These are phyloP conservation scores for Anas platyrhynchos DNA, from an alignment of 2,113 vertebrate genomes.

Conservation along the genomic window DNA sequence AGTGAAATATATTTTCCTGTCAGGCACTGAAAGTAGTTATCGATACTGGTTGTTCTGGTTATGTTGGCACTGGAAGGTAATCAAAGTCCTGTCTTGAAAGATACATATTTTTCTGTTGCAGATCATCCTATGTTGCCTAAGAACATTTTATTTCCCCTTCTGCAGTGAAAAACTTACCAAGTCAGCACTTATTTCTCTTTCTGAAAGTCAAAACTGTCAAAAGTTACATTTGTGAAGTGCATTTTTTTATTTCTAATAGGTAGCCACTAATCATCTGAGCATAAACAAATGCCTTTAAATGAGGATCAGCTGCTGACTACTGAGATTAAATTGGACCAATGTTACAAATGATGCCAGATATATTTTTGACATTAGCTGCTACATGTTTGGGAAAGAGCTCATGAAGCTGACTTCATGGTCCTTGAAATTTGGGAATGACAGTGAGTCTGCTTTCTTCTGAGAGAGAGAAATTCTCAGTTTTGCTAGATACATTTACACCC, in stretches of 20 bases:
- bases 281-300: neutral
- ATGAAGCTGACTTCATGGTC: neutral
- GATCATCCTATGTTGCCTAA: neutral
- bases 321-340: neutral
- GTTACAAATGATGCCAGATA: neutral
- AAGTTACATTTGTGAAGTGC: neutral
- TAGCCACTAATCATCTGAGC: neutral
- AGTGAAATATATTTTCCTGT: neutral
- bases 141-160: neutral
- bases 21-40: neutral
- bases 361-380: neutral
- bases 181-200: neutral
- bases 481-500: neutral
- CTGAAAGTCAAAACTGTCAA: neutral
- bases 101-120: neutral
- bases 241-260: neutral
- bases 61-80: neutral
- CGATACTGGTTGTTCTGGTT: neutral
- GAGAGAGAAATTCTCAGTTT: neutral
- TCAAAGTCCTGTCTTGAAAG: neutral
- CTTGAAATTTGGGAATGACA: neutral
- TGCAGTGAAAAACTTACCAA: neutral
- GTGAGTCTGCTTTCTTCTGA: neutral
- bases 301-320: neutral
- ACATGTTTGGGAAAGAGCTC: neutral